phyloP scores from a whole-genome alignment of 1,140 invertebrate genomes.

The Pogonomyrmex barbatus region DNA sequence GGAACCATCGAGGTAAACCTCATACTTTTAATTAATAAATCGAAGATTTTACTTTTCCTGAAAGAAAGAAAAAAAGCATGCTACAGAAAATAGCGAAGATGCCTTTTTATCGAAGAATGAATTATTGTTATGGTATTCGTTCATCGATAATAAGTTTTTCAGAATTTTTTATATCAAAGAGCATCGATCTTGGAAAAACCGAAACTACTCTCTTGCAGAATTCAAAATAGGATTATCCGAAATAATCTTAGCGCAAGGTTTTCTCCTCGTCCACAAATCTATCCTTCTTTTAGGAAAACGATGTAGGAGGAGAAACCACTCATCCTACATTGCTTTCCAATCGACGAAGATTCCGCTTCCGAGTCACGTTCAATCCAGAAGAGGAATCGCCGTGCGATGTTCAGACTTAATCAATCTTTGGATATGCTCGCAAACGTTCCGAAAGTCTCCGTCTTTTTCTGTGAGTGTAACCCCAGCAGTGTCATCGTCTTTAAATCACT shows the following conservation, averaged over 20 bases:
- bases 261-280: conserved; percentile 45
- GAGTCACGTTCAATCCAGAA: conserved; percentile 64
- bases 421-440: conserved; percentile 41
- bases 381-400: conserved; percentile 67
- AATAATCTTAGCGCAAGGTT: conserved; percentile 27
- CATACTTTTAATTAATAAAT: background rate
- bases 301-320: conserved; percentile 63
- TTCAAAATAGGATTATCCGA: conserved; percentile 35
- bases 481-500: conserved; percentile 52
- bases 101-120: conserved; percentile 61
- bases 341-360: conserved; percentile 66
- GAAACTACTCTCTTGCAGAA: conserved; percentile 35
- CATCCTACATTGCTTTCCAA: conserved; percentile 62
- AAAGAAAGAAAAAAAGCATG: conserved; percentile 27
- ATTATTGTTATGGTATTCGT: conserved; percentile 18
- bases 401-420: conserved; percentile 48
- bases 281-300: conserved; percentile 47
- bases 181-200: conserved; percentile 27
- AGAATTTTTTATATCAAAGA: conserved; percentile 21
- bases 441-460: conserved; percentile 28
- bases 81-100: conserved; percentile 2
- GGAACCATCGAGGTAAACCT: conserved; percentile 8
- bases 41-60: conserved; percentile 16
- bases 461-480: conserved; percentile 31
- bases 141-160: conserved; percentile 40